Evolutionary conservation across 2,888 invertebrate species (phyloP).

Genomic region (Ochlodes sylvanus): DNA sequence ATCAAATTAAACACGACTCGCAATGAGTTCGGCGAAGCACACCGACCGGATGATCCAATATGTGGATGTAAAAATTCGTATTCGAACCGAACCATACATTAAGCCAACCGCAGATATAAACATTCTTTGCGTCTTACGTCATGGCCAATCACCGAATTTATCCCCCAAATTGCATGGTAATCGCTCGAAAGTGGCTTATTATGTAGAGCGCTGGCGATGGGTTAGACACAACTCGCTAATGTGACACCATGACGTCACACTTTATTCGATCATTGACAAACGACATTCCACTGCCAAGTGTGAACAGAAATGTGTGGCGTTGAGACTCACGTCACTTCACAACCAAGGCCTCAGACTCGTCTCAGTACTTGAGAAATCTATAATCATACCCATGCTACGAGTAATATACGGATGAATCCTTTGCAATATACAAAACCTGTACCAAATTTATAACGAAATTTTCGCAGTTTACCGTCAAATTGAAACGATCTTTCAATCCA

Average conservation of each 20-base stretch:
- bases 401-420: not conserved
- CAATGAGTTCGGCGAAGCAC: conserved; percentile 68
- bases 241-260: conserved; percentile 74
- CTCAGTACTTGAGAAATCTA: conserved; percentile 58
- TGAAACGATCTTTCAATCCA: conserved; percentile 33
- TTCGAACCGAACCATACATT: conserved; percentile 59
- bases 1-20: conserved; percentile 72
- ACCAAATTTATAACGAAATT: not conserved
- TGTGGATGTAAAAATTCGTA: conserved; percentile 65
- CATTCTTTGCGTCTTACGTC: conserved; percentile 65
- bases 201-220: conserved; percentile 56
- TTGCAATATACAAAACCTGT: not conserved
- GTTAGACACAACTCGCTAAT: conserved; percentile 56
- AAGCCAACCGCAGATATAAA: conserved; percentile 58
- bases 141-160: conserved; percentile 64
- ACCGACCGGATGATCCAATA: conserved; percentile 69
- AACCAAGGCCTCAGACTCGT: conserved; percentile 74
- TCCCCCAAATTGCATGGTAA: conserved; percentile 60
- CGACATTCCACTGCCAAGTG: conserved; percentile 80
- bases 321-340: conserved; percentile 75
- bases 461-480: conserved; percentile 47
- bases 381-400: not conserved
- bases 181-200: conserved; percentile 64
- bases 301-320: conserved; percentile 72
- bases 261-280: conserved; percentile 82